Evolutionary conservation across 2,888 invertebrate genomes (phyloP).

Genomic region (Actias luna): DNA sequence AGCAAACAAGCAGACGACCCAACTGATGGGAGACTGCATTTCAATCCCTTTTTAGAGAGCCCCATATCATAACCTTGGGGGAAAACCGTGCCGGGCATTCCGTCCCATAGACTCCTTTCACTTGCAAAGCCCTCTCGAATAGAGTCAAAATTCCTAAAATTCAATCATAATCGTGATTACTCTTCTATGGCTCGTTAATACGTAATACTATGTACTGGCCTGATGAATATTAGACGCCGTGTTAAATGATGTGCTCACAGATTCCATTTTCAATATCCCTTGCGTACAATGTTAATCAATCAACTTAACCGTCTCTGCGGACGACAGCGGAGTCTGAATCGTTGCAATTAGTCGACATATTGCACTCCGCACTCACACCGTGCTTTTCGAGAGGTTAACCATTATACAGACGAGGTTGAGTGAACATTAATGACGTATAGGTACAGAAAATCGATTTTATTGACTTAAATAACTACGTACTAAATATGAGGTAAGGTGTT

Average conservation of each 20-base stretch:
- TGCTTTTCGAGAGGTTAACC: constrained; percentile 17
- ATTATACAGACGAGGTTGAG: constrained; percentile 13
- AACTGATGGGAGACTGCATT: too few species aligned
- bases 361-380: constrained; percentile 28
- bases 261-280: constrained; percentile 17
- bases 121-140: too few species aligned
- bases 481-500: neutral
- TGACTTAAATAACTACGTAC: neutral
- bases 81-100: too few species aligned
- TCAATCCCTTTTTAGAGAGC: too few species aligned
- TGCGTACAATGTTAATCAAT: constrained; percentile 58
- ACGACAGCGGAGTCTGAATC: constrained; percentile 59
- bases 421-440: constrained; percentile 12
- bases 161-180: too few species aligned
- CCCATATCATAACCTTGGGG: too few species aligned
- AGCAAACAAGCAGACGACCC: too few species aligned
- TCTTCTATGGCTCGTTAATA: neutral
- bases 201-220: neutral
- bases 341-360: constrained; percentile 65
- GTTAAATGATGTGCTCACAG: neutral
- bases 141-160: too few species aligned
- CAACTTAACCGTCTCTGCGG: constrained; percentile 49
- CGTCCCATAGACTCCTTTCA: too few species aligned
- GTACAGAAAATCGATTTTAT: neutral
- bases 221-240: neutral